Base-by-base conservation (phyloP, 2,888 invertebrate species). In the Alcis repandata region DNA sequence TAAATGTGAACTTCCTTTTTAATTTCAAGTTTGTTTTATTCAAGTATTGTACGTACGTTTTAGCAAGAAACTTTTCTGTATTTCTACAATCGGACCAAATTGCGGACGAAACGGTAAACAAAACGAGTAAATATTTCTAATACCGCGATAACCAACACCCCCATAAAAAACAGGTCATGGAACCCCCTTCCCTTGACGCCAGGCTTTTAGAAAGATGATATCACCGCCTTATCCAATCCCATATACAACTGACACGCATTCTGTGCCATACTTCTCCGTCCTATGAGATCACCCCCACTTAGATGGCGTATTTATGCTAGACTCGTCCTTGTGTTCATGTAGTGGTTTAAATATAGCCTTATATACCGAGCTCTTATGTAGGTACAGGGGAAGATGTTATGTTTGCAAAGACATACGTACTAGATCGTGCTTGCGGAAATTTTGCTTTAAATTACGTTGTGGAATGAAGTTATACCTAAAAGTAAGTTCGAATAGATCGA, bases 261-360 rank as follows among this genome's bases (percentile, higher is more conserved):
- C 56, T 45, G 32, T 56, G 43, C 7, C 27, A 32, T 15, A 53
- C 32, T 51, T 51, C 9, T 51, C 54, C 43, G n/a, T 54, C 20
- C 45, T 56, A 56, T 56, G 56, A 56, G 56, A 56, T 56, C 56
- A 56, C 45, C 45, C 56, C 56, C 33, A 45, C 56, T 45, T 54
- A 54, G 43, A 11, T 22, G 10, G 41, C 2, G 13, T 45, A 45
- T 45, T 56, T 56, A 56, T 56, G 33, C 45, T 15, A 33, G 33
- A 9, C 56, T 56, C 36, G 56, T 56, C 56, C 45, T 56, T 32
- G 33, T 9, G 13, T 33, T 32, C 43, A 43, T 27, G 13, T 43
- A 17, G 33, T 33, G n/a, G 41, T 43, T 54, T 56, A 45, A 45
- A 56, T 7, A 20, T 32, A 32, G 7, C 20, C 20, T 17, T 49